phyloP scores from a whole-genome alignment of 2,113 vertebrate species.

The Hippotragus niger region DNA sequence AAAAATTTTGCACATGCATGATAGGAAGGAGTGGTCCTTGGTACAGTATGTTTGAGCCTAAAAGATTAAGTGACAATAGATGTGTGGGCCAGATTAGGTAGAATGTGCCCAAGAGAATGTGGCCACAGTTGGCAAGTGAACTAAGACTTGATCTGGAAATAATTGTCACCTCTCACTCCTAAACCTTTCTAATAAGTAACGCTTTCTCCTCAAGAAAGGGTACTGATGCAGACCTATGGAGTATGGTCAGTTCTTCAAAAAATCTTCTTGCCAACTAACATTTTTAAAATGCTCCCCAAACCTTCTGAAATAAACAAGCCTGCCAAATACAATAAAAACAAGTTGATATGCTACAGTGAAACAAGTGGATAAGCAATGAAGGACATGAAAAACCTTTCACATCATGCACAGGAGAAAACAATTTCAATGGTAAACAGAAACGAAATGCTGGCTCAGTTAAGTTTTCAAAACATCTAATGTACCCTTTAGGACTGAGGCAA shows the following conservation, averaged over 20 bases:
- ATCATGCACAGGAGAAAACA: neutral
- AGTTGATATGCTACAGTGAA: constrained; percentile 2
- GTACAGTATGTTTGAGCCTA: neutral
- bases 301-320: constrained; percentile 1
- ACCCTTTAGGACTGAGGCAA: neutral
- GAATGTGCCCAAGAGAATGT: neutral
- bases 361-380: neutral
- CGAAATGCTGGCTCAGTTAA: neutral
- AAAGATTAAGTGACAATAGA: neutral
- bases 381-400: neutral
- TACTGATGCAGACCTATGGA: neutral
- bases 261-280: neutral
- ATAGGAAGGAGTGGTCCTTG: neutral
- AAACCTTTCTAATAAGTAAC: neutral
- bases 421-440: constrained; percentile 14
- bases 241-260: neutral
- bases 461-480: neutral
- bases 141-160: neutral
- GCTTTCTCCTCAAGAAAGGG: neutral
- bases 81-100: neutral
- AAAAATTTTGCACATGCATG: neutral
- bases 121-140: neutral
- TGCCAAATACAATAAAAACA: neutral
- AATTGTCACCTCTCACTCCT: neutral
- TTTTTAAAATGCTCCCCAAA: neutral